Base-by-base conservation (phyloP, 2,888 invertebrate genomes). In the Diachrysia chrysitis region DNA sequence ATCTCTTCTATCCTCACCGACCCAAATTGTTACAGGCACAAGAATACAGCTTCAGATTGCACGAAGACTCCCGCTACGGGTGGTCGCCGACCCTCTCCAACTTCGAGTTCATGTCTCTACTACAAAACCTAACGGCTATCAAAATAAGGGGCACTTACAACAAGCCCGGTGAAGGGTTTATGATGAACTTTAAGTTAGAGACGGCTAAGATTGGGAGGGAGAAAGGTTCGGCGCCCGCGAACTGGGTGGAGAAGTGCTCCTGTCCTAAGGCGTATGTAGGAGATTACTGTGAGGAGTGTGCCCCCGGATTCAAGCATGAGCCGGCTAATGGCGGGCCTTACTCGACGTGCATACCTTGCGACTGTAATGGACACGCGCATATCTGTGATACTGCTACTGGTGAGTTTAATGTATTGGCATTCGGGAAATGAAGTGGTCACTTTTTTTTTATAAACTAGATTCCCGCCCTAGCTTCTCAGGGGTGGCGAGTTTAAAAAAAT, bases 231-330 rank as follows among this genome's bases (percentile, higher is more conserved):
- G 96, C 96, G 6, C 96, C 97, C 0, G 99, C 99, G 0, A 97
- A 97, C 55, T 99, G 99, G 99, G 97, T 99, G 25, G 99, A 99
- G 90, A 97, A 97, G 85, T 99, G 99, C 87, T 97, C 97, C 1
- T 99, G 99, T 86, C 98, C 98, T 0, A 96, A 96, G 83, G 98
- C 97, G 0, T 99, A 98, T 80, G 97, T 99, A 0, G 99, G 99
- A 0, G 99, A 99, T 91, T 99, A 98, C 90, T 99, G 99, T 87
- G 99, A 99, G 91, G 98, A 98, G 0, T 99, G 99, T 89, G 98
- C 98, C 0, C 98, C 99, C 0, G 99, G 99, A 0, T 99, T 97
- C 89, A 97, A 99, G 58, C 98, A 99, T 81, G 98, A 98, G 77
- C 98, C 98, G 0, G 97, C 98, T 0, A 97, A 97, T 78, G 99